phyloP scores from a whole-genome alignment of 2,888 invertebrate species.

The Drosophila nr. medialis region DNA sequence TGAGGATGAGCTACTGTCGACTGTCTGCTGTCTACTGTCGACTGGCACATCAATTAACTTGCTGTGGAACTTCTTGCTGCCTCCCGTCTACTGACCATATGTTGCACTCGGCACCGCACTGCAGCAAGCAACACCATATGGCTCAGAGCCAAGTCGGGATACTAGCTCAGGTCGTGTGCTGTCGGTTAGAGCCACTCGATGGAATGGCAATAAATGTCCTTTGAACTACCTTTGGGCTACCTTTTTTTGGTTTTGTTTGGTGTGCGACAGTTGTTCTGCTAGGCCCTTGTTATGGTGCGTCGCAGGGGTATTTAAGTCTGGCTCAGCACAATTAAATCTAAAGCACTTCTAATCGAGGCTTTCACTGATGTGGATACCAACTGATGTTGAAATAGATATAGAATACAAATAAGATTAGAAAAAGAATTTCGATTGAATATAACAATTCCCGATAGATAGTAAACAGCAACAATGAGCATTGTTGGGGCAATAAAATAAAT shows the following conservation, averaged over 20 bases:
- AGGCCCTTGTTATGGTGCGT: slow-evolving; percentile 3
- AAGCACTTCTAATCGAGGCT: not conserved
- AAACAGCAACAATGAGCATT: not conserved
- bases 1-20: slow-evolving; percentile 63
- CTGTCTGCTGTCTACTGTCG: slow-evolving; percentile 42
- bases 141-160: slow-evolving; percentile 41
- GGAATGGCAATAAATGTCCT: slow-evolving; percentile 41
- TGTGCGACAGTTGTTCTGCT: slow-evolving; percentile 58
- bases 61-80: slow-evolving; percentile 48
- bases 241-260: slow-evolving; percentile 10
- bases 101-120: slow-evolving; percentile 58
- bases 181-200: slow-evolving; percentile 8
- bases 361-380: not conserved
- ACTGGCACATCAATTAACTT: slow-evolving; percentile 72
- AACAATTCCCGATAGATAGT: not conserved
- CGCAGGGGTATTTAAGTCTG: not conserved
- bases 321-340: slow-evolving; percentile 1
- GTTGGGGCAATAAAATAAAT: not conserved
- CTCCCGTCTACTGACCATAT: slow-evolving; percentile 77
- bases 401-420: not conserved
- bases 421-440: not conserved
- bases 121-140: slow-evolving; percentile 64
- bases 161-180: slow-evolving; percentile 8
- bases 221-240: slow-evolving; percentile 28
- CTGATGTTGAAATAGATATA: not conserved